Evolutionary conservation across 1,140 invertebrate genomes (phyloP), one percentile per base, ranked within the genome.

Genomic region (Trissolcus basalis): DNA sequence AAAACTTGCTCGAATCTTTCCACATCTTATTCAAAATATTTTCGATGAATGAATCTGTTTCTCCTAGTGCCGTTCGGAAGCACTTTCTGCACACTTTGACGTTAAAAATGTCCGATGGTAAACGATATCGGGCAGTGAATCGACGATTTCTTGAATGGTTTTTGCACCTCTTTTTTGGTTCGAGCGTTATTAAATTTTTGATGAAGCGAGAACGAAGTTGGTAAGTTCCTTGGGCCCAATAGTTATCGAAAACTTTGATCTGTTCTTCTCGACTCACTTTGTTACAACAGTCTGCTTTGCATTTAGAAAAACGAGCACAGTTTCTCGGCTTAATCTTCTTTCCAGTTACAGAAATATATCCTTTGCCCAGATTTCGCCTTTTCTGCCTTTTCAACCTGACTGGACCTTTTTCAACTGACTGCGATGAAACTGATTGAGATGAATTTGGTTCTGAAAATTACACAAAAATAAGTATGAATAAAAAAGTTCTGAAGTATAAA

Each of bases 1-100:
- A 4, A 8, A 12, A 1, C 11, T 48, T 6, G 3, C 3, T 12
- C 12, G 2, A 13, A 14, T 1, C 3, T 44, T 13, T 8, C 12
- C 43, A 44, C 7, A 8, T 1, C 7, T 1, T 44, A 7, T 12
- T 13, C 8, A 1, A 44, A 12, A 44, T 3, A 44, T 61, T 61
- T 9, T 45, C 43, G n/a, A 71, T 56, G 12, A 71, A 71, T 9
- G 39, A 43, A 13, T 53, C n/a, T 1, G 67, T 71, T 44, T 71
- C 58, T 27, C 58, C 67, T 5, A 71, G 14, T 16, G 67, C 55
- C 1, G 16, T 1, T 55, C 4, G 12, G 19, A 61, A 71, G 49
- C 67, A 71, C 10, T 43, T 44, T 33, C 15, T 19, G 14, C 67
- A 71, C 44, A 71, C 58, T 50, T 49, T 41, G 0, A 44, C 13